Conservation (phyloP, 2,113 vertebrate genomes). For the Pygoscelis antarcticus region DNA sequence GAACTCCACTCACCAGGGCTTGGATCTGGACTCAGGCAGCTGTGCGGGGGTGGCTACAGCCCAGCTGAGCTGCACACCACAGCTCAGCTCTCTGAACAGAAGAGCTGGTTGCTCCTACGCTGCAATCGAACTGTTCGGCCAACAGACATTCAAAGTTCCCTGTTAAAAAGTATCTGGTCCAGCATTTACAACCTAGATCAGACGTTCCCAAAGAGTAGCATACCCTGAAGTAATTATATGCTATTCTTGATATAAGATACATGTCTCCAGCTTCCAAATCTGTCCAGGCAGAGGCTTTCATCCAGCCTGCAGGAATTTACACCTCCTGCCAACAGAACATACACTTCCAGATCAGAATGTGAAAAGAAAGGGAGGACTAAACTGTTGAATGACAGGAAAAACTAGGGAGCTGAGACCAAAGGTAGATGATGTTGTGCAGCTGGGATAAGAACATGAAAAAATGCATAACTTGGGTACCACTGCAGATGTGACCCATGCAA, state of each 20-base stretch:
- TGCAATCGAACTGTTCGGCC: neutral
- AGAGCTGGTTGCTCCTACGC: neutral
- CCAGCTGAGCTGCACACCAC: neutral
- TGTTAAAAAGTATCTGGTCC: neutral
- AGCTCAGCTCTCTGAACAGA: neutral
- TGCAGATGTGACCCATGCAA: neutral
- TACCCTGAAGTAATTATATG: neutral
- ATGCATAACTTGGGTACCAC: accelerated
- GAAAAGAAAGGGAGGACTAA: neutral
- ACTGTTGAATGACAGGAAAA: neutral
- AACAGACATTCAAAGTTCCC: neutral
- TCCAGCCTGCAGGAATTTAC: neutral
- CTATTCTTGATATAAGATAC: neutral
- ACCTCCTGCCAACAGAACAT: neutral
- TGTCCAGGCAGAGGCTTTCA: neutral
- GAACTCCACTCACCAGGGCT: neutral
- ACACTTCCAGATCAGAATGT: neutral
- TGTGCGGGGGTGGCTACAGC: accelerated
- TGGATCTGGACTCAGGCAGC: accelerated
- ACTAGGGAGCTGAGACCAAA: neutral
- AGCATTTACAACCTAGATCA: neutral
- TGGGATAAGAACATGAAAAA: neutral
- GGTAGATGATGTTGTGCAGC: neutral
- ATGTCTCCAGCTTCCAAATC: neutral
- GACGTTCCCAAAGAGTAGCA: neutral